Percentiles rank a stretch among this genome's conserved stretches.
Evolutionary conservation across 2,113 vertebrate species (phyloP).

Genomic region (Noturus placidus): DNA sequence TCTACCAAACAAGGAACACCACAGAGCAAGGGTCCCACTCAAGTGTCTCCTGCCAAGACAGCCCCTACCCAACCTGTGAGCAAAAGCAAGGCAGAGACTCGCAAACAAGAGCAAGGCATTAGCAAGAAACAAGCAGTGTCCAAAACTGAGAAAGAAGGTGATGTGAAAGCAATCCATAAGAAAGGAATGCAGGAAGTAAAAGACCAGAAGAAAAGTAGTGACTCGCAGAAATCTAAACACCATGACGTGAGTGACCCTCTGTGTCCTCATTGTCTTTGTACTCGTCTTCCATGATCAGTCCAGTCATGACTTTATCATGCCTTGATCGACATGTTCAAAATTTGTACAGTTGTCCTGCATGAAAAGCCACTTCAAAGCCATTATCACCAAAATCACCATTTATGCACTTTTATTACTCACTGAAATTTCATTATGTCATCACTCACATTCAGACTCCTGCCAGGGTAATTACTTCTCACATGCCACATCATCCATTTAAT

Average conservation of each 20-base stretch:
- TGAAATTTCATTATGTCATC: constrained; percentile 7
- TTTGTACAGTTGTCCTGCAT: constrained; percentile 2
- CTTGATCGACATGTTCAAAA: constrained; percentile 21
- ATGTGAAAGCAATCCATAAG: constrained; percentile 69
- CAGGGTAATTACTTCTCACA: not conserved
- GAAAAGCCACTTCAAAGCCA: not conserved
- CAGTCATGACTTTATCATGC: constrained; percentile 25
- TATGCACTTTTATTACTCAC: constrained; percentile 4
- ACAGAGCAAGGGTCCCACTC: constrained; percentile 67
- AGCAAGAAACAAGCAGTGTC: constrained; percentile 69
- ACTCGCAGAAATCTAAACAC: constrained; percentile 79
- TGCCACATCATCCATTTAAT: not conserved
- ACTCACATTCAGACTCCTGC: not conserved
- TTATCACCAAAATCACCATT: constrained; percentile 27
- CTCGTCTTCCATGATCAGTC: constrained; percentile 43
- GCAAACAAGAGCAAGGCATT: constrained; percentile 70
- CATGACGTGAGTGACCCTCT: constrained; percentile 86
- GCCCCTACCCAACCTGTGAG: constrained; percentile 66
- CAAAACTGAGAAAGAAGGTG: constrained; percentile 71
- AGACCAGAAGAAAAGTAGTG: constrained; percentile 73
- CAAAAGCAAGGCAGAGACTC: constrained; percentile 69
- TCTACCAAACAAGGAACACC: constrained; percentile 75
- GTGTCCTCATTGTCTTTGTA: constrained; percentile 65
- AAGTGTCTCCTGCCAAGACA: constrained; percentile 64
- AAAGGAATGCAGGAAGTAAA: constrained; percentile 74